A percentile compares a stretch with the other conserved stretches of the same genome.
These are phyloP conservation scores for Rhegmatorhina hoffmannsi DNA, from an alignment of 2,113 vertebrate genomes.

Conservation along the genomic window DNA sequence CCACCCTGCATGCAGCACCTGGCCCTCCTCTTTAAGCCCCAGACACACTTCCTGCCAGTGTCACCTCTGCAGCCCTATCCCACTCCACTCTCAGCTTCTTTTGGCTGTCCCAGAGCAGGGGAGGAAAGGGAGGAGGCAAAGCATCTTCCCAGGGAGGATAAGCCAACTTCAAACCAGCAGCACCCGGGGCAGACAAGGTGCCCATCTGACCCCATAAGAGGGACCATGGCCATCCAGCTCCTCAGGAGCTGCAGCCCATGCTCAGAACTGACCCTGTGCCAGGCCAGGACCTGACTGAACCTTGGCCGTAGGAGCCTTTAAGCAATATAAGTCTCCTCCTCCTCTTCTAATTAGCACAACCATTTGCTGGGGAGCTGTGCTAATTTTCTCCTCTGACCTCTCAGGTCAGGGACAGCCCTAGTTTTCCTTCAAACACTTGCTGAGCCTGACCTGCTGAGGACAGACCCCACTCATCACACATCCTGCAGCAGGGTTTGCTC, in stretches of 20 bases:
- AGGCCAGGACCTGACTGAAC: neutral
- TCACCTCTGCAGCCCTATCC: rapidly evolving
- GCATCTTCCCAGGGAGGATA: neutral
- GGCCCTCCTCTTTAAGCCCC: neutral
- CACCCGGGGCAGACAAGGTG: neutral
- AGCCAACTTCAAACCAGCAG: neutral
- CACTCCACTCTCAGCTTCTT: neutral
- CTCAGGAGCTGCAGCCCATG: rapidly evolving
- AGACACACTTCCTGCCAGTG: neutral
- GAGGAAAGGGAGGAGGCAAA: neutral
- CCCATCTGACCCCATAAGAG: neutral
- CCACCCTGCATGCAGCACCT: rapidly evolving
- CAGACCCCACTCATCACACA: rapidly evolving
- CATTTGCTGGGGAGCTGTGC: neutral
- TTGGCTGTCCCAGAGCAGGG: neutral
- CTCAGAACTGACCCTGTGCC: neutral
- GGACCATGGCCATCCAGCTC: neutral
- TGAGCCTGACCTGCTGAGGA: neutral
- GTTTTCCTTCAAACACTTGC: neutral
- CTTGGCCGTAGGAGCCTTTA: neutral
- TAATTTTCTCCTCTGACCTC: neutral
- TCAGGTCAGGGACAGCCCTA: neutral
- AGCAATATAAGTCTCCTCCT: neutral
- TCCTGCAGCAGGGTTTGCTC: rapidly evolving
- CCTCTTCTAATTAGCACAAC: neutral